A percentile compares a stretch with the other conserved stretches of the same genome.
These are phyloP conservation scores for pig (Sus scrofa) DNA, from an alignment of 2,113 vertebrate species.

Conservation along the genomic window DNA sequence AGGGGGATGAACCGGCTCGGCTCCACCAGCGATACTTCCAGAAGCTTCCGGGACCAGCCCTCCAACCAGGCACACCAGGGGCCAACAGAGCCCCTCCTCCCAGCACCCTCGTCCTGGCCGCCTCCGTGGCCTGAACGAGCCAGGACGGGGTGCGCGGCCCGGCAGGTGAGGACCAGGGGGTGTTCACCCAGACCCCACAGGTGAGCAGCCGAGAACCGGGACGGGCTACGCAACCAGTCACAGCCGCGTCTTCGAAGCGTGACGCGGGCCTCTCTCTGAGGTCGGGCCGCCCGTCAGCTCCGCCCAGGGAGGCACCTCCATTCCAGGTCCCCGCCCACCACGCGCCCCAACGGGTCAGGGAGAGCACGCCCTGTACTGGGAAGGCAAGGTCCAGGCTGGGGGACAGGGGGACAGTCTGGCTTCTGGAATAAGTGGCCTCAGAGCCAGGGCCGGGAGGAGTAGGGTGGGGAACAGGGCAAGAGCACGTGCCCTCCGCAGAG, in stretches of 20 bases:
- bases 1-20: background rate
- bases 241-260: fast-evolving
- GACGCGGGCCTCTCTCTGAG: fast-evolving
- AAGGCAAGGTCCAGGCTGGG: background rate
- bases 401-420: background rate
- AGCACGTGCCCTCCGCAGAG: fast-evolving
- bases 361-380: fast-evolving
- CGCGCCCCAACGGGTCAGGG: background rate
- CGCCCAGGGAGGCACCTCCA: fast-evolving
- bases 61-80: background rate
- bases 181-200: fast-evolving
- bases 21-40: fast-evolving
- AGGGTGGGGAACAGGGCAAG: fast-evolving
- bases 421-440: too few relatives aligned
- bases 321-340: fast-evolving
- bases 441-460: too few relatives aligned
- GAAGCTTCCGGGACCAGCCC: background rate
- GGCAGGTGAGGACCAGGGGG: fast-evolving
- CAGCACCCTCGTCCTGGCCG: fast-evolving
- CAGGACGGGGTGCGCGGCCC: fast-evolving
- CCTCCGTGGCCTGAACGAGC: fast-evolving
- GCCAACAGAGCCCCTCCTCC: background rate
- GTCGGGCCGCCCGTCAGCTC: background rate
- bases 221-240: fast-evolving
- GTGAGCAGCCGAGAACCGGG: fast-evolving